phyloP scores from a whole-genome alignment of 2,113 vertebrate genomes.

The Bungarus multicinctus region DNA sequence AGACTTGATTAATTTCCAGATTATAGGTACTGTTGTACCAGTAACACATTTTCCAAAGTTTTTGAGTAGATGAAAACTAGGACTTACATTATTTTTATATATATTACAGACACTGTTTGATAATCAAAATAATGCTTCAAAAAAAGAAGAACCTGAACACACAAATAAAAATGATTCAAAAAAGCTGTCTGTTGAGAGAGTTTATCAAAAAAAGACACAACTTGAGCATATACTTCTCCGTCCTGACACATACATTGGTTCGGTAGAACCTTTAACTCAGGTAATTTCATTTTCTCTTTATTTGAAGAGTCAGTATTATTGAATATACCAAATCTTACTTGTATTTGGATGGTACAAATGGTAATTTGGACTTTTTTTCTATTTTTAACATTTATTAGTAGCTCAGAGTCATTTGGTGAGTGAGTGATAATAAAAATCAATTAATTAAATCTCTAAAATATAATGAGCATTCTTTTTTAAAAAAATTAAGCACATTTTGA shows the following conservation, averaged over 20 bases:
- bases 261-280: conserved; percentile 92
- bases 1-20: background rate
- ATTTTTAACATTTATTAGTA: background rate
- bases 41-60: background rate
- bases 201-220: conserved; percentile 99
- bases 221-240: conserved; percentile 98
- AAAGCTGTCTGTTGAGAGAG: conserved; percentile 95
- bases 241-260: conserved; percentile 95
- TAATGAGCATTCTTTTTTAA: background rate
- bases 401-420: background rate
- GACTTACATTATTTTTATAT: conserved; percentile 2
- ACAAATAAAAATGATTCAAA: conserved; percentile 84
- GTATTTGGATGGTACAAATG: conserved; percentile 7
- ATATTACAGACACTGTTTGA: conserved; percentile 84
- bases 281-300: conserved; percentile 62
- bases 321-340: background rate
- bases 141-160: conserved; percentile 87
- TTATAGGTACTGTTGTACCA: background rate
- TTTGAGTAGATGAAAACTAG: conserved; percentile 21
- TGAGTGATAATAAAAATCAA: background rate
- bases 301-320: background rate
- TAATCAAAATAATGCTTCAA: conserved; percentile 78
- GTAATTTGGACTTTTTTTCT: background rate
- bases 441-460: background rate
- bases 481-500: background rate